Percentiles rank a stretch among this genome's conserved stretches.
Evolutionary conservation across 2,797 vertebrate species (phyloP).

Genomic region (Pterois miles): DNA sequence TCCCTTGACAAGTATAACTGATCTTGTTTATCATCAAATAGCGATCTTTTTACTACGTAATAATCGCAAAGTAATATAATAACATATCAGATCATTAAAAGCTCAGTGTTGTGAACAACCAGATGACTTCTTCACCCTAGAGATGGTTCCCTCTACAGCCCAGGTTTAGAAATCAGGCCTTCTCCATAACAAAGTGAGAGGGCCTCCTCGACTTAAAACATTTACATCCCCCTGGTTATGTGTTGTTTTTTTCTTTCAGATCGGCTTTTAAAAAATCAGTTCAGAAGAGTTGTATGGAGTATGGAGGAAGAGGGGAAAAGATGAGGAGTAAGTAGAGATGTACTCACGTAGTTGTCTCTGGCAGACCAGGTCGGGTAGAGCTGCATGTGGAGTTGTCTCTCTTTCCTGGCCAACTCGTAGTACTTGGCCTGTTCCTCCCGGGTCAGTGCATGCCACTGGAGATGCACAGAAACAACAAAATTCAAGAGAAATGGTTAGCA

Average conservation of each 20-base stretch:
- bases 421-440: slow-evolving; percentile 99
- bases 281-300: background rate
- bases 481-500: background rate
- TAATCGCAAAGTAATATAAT: background rate
- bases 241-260: background rate
- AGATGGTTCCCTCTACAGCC: slow-evolving; percentile 15
- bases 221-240: background rate
- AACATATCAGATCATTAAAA: background rate
- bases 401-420: slow-evolving; percentile 97
- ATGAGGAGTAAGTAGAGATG: background rate
- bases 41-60: background rate
- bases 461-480: slow-evolving; percentile 7
- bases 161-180: slow-evolving; percentile 10
- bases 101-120: slow-evolving; percentile 17
- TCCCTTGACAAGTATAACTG: background rate
- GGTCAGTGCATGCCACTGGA: slow-evolving; percentile 96
- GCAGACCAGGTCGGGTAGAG: slow-evolving; percentile 99
- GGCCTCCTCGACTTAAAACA: background rate
- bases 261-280: background rate
- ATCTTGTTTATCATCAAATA: background rate
- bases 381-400: slow-evolving; percentile 99
- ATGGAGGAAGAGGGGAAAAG: background rate
- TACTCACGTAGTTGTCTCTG: slow-evolving; percentile 97
- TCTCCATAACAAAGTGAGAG: slow-evolving; percentile 17
- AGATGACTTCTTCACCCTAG: slow-evolving; percentile 13